Conservation (phyloP, 2,113 vertebrate genomes). For the Piaya cayana region DNA sequence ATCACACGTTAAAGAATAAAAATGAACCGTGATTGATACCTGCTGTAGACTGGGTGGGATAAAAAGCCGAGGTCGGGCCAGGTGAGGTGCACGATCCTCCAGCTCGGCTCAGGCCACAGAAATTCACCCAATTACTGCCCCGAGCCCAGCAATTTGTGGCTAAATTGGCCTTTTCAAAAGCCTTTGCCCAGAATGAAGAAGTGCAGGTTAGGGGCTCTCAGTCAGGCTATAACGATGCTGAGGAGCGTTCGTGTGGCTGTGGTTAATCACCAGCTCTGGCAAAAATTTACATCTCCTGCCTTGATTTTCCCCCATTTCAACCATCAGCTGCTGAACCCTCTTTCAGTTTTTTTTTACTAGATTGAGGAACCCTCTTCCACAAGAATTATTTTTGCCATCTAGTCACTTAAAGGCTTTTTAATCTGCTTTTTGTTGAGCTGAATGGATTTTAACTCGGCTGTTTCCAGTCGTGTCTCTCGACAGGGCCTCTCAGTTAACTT, state of each 20-base stretch:
- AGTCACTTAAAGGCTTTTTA: conserved; percentile 27
- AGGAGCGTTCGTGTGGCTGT: neutral
- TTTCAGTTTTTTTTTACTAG: neutral
- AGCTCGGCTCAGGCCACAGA: neutral
- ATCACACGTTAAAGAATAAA: neutral
- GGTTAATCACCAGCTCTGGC: conserved; percentile 8
- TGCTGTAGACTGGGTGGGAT: neutral
- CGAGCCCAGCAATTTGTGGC: conserved; percentile 24
- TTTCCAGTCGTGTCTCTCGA: neutral
- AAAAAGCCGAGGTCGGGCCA: neutral
- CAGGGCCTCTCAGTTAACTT: neutral
- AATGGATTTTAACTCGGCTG: conserved; percentile 20
- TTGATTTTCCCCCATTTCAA: neutral
- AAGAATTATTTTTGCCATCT: neutral
- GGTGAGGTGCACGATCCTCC: neutral
- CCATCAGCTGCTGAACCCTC: neutral
- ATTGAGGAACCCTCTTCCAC: neutral
- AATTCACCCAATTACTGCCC: conserved; percentile 19
- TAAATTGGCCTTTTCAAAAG: conserved; percentile 25
- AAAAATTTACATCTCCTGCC: conserved; percentile 6
- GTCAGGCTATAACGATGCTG: conserved; percentile 3
- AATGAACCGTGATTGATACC: neutral
- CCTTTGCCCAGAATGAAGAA: neutral
- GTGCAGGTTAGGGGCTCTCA: neutral
- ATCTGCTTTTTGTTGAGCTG: conserved; percentile 33